Conservation (phyloP, 2,797 vertebrate genomes). For the Numenius phaeopus region DNA sequence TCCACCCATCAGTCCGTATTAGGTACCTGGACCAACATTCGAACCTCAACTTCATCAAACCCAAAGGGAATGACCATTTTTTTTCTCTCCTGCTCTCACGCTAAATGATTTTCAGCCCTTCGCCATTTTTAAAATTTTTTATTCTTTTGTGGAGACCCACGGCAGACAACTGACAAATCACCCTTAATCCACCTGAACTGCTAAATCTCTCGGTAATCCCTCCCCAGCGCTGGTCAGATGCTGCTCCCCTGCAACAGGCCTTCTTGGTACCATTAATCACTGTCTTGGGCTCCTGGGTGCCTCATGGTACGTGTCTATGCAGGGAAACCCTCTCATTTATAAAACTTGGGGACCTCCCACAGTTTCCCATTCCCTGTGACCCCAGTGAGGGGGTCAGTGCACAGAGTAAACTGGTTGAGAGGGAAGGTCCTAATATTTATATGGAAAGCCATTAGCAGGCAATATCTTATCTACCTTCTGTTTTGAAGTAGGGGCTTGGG, state of each 20-base stretch:
- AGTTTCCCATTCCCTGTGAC: not conserved
- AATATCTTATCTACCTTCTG: not conserved
- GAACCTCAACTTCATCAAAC: not conserved
- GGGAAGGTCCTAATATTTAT: constrained; percentile 32
- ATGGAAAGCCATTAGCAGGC: constrained; percentile 40
- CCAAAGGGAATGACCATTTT: accelerated
- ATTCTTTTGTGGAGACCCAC: not conserved
- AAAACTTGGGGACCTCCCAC: constrained; percentile 50
- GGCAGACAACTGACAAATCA: constrained; percentile 6
- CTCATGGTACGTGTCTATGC: not conserved
- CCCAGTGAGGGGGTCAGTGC: not conserved
- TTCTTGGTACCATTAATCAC: constrained; percentile 28
- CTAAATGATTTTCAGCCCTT: not conserved
- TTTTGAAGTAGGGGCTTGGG: not conserved
- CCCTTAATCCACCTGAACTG: constrained; percentile 45
- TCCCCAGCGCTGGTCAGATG: not conserved
- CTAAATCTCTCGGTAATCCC: constrained; percentile 8
- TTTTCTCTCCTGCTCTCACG: not conserved
- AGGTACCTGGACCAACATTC: not conserved
- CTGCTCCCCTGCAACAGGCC: not conserved
- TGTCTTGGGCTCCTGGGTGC: not conserved
- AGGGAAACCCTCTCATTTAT: not conserved
- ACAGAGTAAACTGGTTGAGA: not conserved
- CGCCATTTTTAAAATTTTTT: not conserved
- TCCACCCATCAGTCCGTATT: accelerated